Conservation (phyloP, 2,888 invertebrate species). For the Celastrina argiolus region DNA sequence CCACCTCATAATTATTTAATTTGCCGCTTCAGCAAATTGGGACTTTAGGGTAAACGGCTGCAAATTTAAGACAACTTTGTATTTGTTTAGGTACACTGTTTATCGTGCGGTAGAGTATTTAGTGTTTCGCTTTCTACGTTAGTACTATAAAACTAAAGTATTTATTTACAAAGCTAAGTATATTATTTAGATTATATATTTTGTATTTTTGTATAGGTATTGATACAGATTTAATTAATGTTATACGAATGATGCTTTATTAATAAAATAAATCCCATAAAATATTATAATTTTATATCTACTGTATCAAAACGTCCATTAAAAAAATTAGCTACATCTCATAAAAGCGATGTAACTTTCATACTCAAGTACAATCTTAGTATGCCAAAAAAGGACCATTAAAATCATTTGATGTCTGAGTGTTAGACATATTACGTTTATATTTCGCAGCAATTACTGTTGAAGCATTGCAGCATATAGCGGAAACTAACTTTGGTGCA, state of each 20-base stretch:
- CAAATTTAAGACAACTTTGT: background rate
- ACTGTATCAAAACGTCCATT: too few relatives aligned
- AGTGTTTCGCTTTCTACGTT: background rate
- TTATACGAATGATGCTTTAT: too few relatives aligned
- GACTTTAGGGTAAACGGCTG: slow-evolving; percentile 21
- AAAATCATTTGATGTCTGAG: slow-evolving; percentile 3
- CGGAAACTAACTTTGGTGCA: slow-evolving; percentile 38
- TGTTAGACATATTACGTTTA: slow-evolving; percentile 10
- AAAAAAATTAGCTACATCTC: background rate
- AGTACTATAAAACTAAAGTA: background rate
- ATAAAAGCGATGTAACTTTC: background rate
- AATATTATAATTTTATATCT: too few relatives aligned
- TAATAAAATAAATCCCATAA: too few relatives aligned
- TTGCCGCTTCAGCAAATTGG: slow-evolving; percentile 26
- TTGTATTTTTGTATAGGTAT: too few relatives aligned
- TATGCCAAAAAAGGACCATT: background rate
- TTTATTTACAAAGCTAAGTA: background rate
- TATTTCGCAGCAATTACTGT: slow-evolving; percentile 22
- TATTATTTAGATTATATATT: too few relatives aligned
- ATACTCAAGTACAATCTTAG: background rate
- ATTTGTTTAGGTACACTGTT: background rate
- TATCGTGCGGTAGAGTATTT: background rate
- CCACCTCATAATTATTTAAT: slow-evolving; percentile 22
- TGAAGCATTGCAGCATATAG: slow-evolving; percentile 28
- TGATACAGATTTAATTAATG: too few relatives aligned